Base-by-base conservation (phyloP, 2,797 vertebrate genomes). In the Aldrovandia affinis region DNA sequence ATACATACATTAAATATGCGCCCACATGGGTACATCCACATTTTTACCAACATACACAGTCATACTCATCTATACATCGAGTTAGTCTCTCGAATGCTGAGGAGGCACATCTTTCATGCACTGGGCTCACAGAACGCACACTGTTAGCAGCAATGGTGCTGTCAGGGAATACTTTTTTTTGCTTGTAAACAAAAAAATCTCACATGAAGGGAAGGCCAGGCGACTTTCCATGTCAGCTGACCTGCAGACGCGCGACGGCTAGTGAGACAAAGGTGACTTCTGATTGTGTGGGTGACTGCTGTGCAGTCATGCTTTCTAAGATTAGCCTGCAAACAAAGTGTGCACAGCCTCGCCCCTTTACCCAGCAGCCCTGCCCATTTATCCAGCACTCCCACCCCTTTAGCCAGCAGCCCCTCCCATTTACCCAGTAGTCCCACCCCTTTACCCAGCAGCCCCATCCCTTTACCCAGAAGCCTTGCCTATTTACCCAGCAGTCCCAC, bases 281-380 rank as follows among this genome's bases (percentile, higher is more conserved):
- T 28, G 25, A 28, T 22, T n/a, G 28, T 9, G 3, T n/a, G 63
- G 42, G 70, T 25, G 70, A 15, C 25, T n/a, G 14, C 7, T 22
- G 47, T 10, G 22, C 79, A 28, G 50, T 54, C 44, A 9, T 47
- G 14, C 15, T 86, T 81, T 78, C 82, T 83, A 83, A 86, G 68
- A 81, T 70, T 86, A 86, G 83, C 79, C 78, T 8, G 8, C 33
- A 50, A 47, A 30, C 44, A 39, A 61, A 59, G 78, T 20, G 36
- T 63, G 28, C 30, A 52, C 63, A 75, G 54, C 78, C 50, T 22
- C 8, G 8, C 70, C 70, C 44, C 70, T 10, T 8, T 4, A 75
- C n/a, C 36, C 22, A 75, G n/a, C n/a, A n/a, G n/a, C n/a, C n/a
- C n/a, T n/a, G n/a, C n/a, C n/a, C n/a, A n/a, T n/a, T n/a, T n/a